Evolutionary conservation across 2,888 invertebrate species (phyloP).

Genomic region (Thereva nobilitata): DNA sequence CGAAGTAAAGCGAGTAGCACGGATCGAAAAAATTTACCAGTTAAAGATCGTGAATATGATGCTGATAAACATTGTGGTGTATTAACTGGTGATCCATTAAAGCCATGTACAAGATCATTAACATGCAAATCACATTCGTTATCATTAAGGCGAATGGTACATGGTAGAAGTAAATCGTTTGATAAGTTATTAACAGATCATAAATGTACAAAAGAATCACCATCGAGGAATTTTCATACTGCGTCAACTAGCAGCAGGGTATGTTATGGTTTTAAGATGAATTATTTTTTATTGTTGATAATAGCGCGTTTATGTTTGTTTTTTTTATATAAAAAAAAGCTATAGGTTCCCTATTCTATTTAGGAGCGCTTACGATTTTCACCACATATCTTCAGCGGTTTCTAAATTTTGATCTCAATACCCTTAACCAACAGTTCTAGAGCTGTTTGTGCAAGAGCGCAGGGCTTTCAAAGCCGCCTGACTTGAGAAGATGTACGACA

Average conservation of each 20-base stretch:
- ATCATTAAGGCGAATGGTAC: conserved; percentile 70
- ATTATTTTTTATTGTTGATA: background rate
- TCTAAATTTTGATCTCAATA: too few relatives aligned
- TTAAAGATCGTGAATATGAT: conserved; percentile 71
- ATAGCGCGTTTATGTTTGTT: conserved; percentile 4
- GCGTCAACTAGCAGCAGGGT: conserved; percentile 11
- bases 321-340: background rate
- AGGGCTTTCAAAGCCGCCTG: too few relatives aligned
- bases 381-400: too few relatives aligned
- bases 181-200: conserved; percentile 72
- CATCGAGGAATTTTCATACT: conserved; percentile 6
- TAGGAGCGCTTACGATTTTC: too few relatives aligned
- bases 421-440: too few relatives aligned
- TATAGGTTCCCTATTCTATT: too few relatives aligned
- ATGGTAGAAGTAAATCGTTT: conserved; percentile 73
- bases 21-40: conserved; percentile 52
- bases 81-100: conserved; percentile 65
- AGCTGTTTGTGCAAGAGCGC: too few relatives aligned
- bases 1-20: background rate
- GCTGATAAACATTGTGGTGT: conserved; percentile 85
- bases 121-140: conserved; percentile 73
- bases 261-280: background rate
- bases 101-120: conserved; percentile 78
- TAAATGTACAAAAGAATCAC: conserved; percentile 38
- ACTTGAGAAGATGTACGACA: too few relatives aligned